Base-by-base conservation (phyloP, 2,888 invertebrate species). In the Galeopsomyia nigrocyanea region DNA sequence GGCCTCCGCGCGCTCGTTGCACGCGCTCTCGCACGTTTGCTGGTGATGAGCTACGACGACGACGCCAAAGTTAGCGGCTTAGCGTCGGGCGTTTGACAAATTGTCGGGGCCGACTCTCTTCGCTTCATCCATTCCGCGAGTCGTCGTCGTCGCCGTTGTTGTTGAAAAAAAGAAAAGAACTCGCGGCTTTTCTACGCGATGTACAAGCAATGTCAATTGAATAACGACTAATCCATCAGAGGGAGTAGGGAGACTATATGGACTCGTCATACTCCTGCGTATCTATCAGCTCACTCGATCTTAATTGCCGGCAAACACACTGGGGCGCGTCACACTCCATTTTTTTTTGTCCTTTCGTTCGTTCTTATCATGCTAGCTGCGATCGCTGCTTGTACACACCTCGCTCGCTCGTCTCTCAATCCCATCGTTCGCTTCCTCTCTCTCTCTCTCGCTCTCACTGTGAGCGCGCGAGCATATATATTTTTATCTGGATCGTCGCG, bases 81-180 rank as follows among this genome's bases (percentile, higher is more conserved):
- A 80, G 79, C 77, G 81, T 81, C 81, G 77, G 70, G n/a, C 76
- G 67, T 76, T 80, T 82, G 82, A 82, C 82, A 83, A 83, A 83
- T 82, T 81, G 80, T 78, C 64, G 51, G 70, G 65, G 64, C 46
- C 31, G 46, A 31, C 13, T 47, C 50, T 21, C 50, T 46, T 50
- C 61, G 21, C 58, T 50, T 26, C 22, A 7, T 51, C 50, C 61
- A 61, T 69, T 57, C 51, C 68, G 58, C 19, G 19, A 21, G 19
- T 10, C 55, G 49, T 19, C n/a, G 17, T 1, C 17, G n/a, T 14
- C 19, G 5, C 53, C 7, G 53, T 19, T 7, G 10, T n/a, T 7
- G 6, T 10, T n/a, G 7, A 19, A 19, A 17, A 10, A 53, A 10
- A 9, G 2, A 19, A 17, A 10, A 53, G 6, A 17, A 19, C 13